Evolutionary conservation across 2,113 vertebrate genomes (phyloP).

Genomic region (Centropus unirufus): DNA sequence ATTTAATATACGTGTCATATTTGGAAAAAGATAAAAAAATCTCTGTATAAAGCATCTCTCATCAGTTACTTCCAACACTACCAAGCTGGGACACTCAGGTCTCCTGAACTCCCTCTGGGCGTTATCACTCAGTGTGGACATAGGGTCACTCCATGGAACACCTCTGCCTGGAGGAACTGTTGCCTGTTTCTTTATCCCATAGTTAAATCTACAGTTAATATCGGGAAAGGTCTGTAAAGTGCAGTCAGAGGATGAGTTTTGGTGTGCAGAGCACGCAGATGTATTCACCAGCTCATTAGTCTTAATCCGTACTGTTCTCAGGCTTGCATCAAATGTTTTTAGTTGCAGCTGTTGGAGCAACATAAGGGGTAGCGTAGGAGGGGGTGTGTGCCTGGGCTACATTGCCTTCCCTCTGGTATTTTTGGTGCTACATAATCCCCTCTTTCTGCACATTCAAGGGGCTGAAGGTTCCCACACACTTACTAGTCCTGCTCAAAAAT

Average conservation of each 20-base stretch:
- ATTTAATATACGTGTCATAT: neutral
- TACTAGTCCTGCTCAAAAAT: neutral
- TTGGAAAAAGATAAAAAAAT: neutral
- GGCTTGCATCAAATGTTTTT: neutral
- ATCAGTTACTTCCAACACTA: neutral
- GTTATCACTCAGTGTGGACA: neutral
- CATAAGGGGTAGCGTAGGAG: neutral
- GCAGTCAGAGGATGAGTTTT: neutral
- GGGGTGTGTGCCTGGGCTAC: conserved; percentile 5
- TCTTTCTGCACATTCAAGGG: neutral
- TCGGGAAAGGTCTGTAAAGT: neutral
- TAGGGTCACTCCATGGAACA: neutral
- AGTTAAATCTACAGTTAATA: neutral
- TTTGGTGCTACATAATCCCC: neutral
- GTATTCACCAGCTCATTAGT: neutral
- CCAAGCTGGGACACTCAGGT: neutral
- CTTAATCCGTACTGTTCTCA: neutral
- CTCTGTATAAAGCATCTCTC: neutral
- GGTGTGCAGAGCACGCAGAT: neutral
- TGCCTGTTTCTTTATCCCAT: neutral
- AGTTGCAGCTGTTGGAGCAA: neutral
- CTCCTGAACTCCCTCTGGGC: neutral
- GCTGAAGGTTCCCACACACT: neutral
- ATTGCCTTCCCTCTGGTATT: neutral
- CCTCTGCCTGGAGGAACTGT: neutral